phyloP scores from a whole-genome alignment of 1,140 invertebrate genomes.

The Dendrolimus kikuchii region DNA sequence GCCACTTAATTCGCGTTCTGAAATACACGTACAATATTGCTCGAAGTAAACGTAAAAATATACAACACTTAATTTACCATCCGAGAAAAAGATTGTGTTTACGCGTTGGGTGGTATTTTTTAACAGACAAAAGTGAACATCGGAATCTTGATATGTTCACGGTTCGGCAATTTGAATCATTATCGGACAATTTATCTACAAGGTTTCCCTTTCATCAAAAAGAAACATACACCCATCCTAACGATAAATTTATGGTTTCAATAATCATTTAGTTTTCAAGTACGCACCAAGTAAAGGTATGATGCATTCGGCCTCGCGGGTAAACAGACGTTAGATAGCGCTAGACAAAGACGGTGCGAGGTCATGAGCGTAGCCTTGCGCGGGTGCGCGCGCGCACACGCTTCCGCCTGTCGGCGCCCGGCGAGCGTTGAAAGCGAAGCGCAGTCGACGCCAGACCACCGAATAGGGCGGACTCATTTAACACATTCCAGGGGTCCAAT shows the following conservation, averaged over 20 bases:
- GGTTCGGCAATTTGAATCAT: slow-evolving; percentile 9
- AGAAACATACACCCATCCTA: slow-evolving; percentile 17
- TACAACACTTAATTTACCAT: no score
- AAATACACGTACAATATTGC: no score
- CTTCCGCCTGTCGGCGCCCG: slow-evolving; percentile 59
- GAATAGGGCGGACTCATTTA: slow-evolving; percentile 21
- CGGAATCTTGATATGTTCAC: slow-evolving; percentile 2
- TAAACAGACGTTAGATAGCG: slow-evolving; percentile 69
- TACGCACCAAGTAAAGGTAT: slow-evolving; percentile 46
- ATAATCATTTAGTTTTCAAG: slow-evolving; percentile 55
- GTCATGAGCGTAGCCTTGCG: slow-evolving; percentile 69
- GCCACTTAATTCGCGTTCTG: no score
- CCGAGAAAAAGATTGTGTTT: no score
- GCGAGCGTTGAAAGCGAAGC: slow-evolving; percentile 23
- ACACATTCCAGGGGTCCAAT: slow-evolving; percentile 3
- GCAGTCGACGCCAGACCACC: slow-evolving; percentile 36
- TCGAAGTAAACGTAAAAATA: no score
- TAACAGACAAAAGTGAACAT: slow-evolving; percentile 1
- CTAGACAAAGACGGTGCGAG: slow-evolving; percentile 69
- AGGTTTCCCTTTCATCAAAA: slow-evolving; percentile 26
- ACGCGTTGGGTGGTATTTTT: neutral
- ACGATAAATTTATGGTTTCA: slow-evolving; percentile 46
- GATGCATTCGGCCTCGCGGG: slow-evolving; percentile 66
- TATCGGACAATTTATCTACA: slow-evolving; percentile 32
- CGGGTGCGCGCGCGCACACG: slow-evolving; percentile 55